These are phyloP conservation scores for Aricia agestis DNA, from an alignment of 1,140 invertebrate species.

Conservation along the genomic window DNA sequence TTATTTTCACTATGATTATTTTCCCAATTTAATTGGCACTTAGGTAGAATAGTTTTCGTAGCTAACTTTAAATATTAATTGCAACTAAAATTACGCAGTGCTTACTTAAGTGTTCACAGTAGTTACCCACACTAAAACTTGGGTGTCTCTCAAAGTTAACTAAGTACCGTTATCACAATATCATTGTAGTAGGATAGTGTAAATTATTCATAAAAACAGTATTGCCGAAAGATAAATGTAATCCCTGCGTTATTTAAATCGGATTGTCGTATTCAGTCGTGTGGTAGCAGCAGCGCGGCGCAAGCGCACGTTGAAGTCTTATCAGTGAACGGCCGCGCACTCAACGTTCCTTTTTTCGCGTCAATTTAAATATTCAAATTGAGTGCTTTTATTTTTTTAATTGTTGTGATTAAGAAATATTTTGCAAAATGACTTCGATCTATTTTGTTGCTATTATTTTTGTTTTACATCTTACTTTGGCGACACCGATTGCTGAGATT, in stretches of 20 bases:
- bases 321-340: constrained; percentile 12
- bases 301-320: constrained; percentile 33
- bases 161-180: too few relatives aligned
- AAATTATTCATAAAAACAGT: not conserved
- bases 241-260: not conserved
- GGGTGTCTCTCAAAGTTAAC: too few relatives aligned
- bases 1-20: too few relatives aligned
- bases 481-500: constrained; percentile 57
- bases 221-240: not conserved
- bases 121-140: too few relatives aligned
- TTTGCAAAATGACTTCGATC: not conserved
- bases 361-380: constrained; percentile 1
- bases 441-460: constrained; percentile 53
- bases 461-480: constrained; percentile 53
- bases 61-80: too few relatives aligned
- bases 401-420: not conserved
- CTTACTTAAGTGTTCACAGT: too few relatives aligned
- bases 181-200: not conserved
- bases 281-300: constrained; percentile 38
- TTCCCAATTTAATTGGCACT: too few relatives aligned
- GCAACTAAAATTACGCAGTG: too few relatives aligned
- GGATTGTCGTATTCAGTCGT: constrained; percentile 34
- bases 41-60: too few relatives aligned
- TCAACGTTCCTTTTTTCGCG: constrained; percentile 20
- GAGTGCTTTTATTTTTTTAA: not conserved